A percentile compares a stretch with the other conserved stretches of the same genome.
Conservation (phyloP, 1,140 invertebrate species). For the Bombus affinis region DNA sequence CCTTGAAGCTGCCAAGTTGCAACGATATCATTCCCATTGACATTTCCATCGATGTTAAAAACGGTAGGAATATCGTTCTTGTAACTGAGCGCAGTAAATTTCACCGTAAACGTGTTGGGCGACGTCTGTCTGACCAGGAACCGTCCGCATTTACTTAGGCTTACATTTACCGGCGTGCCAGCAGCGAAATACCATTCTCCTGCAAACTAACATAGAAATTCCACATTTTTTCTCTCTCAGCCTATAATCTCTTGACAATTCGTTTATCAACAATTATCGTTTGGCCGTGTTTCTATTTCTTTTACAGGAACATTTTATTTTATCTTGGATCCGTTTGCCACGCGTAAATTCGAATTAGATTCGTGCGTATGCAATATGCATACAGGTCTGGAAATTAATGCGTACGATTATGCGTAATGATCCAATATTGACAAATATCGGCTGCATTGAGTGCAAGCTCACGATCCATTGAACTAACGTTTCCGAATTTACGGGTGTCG, state of each 20-base stretch:
- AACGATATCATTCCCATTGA: constrained; percentile 20
- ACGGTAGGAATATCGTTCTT: constrained; percentile 12
- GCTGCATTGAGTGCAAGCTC: constrained; percentile 11
- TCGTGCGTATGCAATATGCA: constrained; percentile 41
- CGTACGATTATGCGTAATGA: constrained; percentile 21
- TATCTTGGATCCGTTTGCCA: neutral
- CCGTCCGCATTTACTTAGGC: constrained; percentile 19
- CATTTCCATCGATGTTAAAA: constrained; percentile 35
- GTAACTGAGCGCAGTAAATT: constrained; percentile 41
- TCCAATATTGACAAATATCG: constrained; percentile 53
- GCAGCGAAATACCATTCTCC: constrained; percentile 22
- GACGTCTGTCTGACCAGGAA: constrained; percentile 15
- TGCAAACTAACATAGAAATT: constrained; percentile 11
- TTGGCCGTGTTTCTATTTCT: rapidly evolving
- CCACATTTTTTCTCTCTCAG: neutral
- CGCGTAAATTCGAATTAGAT: constrained; percentile 35
- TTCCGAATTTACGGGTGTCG: constrained; percentile 39
- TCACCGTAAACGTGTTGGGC: constrained; percentile 28
- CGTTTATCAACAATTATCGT: neutral
- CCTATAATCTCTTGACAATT: neutral
- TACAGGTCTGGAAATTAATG: constrained; percentile 29
- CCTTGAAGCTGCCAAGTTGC: constrained; percentile 56
- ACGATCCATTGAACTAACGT: constrained; percentile 24
- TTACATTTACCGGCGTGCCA: constrained; percentile 24
- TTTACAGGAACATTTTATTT: neutral